Evolutionary conservation across 92 coral and sea anemone species (phyloP), one percentile per base, ranked within the genome.

Genomic region (Zoanthus solanderi): DNA sequence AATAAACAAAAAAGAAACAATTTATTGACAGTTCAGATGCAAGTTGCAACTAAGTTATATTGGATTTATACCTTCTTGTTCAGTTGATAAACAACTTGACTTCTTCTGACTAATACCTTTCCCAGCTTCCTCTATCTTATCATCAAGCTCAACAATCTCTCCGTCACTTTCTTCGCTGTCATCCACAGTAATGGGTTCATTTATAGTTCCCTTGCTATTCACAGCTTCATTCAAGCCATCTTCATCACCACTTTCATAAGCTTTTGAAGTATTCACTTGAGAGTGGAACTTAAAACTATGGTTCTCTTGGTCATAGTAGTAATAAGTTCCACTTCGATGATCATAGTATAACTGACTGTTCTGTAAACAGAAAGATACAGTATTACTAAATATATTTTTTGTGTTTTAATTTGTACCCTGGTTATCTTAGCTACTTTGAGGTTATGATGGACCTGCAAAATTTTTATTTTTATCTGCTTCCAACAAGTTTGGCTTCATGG

Each of bases 311-410:
- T 97, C 92, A 83, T 89, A 97, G 83, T 90, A 92, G 75, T 97
- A 97, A 77, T 97, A 97, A 28, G 87, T 91, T 14, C 99, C 99
- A 47, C 93, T 91, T 11, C 88, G 89, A 78, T 95, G 94, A 88
- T 97, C 95, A 87, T 97, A 97, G 84, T 97, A 95, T 6, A 97
- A 82, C 13, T 93, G 93, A 12, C 92, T 87, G 66, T 90, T 93
- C 99, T 97, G 83, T n/a, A 61, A 72, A 92, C 34, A 54, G 56
- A 53, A 72, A 28, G 7, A 29, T 52, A 75, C 66, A 30, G 13
- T 61, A 4, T 9, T 47, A 48, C 7, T 11, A 60, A 15, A 13
- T 60, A 60, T 13, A 60, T 60, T 9, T 57, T 0, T 57, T 4
- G n/a, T 57, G 23, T 23, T 23, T 23, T 37, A 37, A 37, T 37